Percentiles rank a stretch among this genome's conserved stretches.
These are phyloP conservation scores for Lutjanus argentimaculatus DNA, from an alignment of 2,797 vertebrate species.

Conservation along the genomic window DNA sequence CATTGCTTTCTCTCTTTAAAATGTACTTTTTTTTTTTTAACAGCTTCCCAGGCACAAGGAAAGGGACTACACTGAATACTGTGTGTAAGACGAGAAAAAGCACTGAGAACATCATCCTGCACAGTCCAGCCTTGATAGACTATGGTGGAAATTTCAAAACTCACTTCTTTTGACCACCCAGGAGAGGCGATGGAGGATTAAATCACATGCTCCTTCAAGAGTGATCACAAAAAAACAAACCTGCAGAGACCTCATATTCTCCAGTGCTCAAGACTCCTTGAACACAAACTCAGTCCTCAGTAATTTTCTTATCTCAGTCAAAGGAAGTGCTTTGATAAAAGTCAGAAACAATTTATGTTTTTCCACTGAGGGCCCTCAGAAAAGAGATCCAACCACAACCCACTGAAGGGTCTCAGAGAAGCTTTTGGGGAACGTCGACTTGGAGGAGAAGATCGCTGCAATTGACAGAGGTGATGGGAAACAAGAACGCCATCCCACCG, in stretches of 20 bases:
- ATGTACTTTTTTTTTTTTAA: conserved; percentile 25
- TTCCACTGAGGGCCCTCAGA: conserved; percentile 24
- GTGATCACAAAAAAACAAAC: conserved; percentile 35
- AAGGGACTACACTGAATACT: neutral
- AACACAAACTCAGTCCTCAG: conserved; percentile 14
- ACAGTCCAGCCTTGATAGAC: conserved; percentile 9
- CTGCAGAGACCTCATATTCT: conserved; percentile 25
- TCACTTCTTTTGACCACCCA: conserved; percentile 51
- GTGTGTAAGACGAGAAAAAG: neutral
- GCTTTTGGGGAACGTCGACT: conserved; percentile 3
- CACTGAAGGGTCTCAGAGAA: conserved; percentile 34
- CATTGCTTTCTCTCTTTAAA: conserved; percentile 15
- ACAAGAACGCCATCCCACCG: conserved; percentile 65
- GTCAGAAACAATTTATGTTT: conserved; percentile 16
- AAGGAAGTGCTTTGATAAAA: conserved; percentile 32
- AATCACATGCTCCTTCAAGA: conserved; percentile 58
- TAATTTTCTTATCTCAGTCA: conserved; percentile 23
- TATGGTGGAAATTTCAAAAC: conserved; percentile 39
- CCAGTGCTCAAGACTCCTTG: neutral
- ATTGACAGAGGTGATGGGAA: conserved; percentile 73
- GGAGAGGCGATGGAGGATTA: conserved; percentile 60
- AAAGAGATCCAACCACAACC: conserved; percentile 2
- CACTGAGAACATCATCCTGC: conserved; percentile 3
- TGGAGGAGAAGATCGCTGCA: conserved; percentile 23
- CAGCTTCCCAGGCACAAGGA: conserved; percentile 34